Evolutionary conservation across 2,888 invertebrate genomes (phyloP), one percentile per base, ranked within the genome.

Genomic region (Amiota communis): DNA sequence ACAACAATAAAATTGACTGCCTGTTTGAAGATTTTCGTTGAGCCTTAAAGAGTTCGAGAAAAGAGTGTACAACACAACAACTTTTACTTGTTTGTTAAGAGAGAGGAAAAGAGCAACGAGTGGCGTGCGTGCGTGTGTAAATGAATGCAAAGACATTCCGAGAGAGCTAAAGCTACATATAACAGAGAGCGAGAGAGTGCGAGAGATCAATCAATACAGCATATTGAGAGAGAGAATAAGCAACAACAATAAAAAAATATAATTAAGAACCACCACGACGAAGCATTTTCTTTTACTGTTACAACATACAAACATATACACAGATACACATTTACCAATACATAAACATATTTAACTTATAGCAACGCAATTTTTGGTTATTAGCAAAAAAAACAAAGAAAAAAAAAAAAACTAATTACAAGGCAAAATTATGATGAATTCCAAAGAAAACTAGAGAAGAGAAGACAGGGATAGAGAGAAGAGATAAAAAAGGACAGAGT

Each of bases 1-100:
- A 23, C 59, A 71, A 56, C 1, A 59, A 61, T 13, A 48, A 59
- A 48, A 70, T 49, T 57, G 6, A 71, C 70, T 76, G 75, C 71
- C 75, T 69, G 68, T 12, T 23, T 2, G 8, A 61, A 51, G 53
- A 77, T 51, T 51, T 51, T 51, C 2, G 13, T 59, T 20, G 59
- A 59, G 59, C 59, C 59, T 59, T 59, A 17, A 59, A 59, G 59
- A 20, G 17, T 3, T 4, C 12, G 20, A 1, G 2, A 59, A 17
- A 9, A 11, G 9, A 11, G 59, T 59, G 20, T 36, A 36, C 36
- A 36, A 36, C 36, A 36, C 6, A 36, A 36, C 8, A 36, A 36
- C 36, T 36, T 36, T 36, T 36, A 36, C 36, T 36, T 36, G 36
- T 36, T 36, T 2, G 36, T 36, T 36, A 36, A 53, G 53, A 15